Evolutionary conservation across 2,113 vertebrate genomes (phyloP).

Genomic region (Antechinus flavipes): DNA sequence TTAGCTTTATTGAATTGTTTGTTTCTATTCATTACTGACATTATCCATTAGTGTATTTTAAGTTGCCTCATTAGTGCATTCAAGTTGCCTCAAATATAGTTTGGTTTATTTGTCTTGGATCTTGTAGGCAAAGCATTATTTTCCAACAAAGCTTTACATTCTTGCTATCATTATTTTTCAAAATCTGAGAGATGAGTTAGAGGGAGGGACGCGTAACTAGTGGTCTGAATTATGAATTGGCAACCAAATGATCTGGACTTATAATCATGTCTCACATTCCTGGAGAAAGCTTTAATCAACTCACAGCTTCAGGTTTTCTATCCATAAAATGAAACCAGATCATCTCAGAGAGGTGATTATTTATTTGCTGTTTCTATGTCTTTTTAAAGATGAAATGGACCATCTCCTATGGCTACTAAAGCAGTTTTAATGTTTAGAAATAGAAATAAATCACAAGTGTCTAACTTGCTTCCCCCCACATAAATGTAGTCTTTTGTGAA

Average conservation of each 20-base stretch:
- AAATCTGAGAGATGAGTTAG: neutral
- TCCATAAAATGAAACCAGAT: neutral
- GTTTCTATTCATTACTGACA: neutral
- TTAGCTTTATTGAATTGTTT: neutral
- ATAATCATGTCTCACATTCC: neutral
- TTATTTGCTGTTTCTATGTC: neutral
- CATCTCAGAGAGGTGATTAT: neutral
- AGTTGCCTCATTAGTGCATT: neutral
- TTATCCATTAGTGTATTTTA: neutral
- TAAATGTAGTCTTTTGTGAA: neutral
- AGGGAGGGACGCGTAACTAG: neutral
- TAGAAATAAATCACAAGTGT: neutral
- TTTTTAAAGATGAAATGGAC: neutral
- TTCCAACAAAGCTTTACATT: neutral
- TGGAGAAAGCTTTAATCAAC: neutral
- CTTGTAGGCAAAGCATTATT: neutral
- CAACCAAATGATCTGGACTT: neutral
- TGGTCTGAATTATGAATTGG: neutral
- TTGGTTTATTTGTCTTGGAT: constrained; percentile 1
- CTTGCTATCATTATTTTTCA: neutral
- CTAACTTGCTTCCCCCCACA: neutral
- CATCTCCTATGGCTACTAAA: neutral
- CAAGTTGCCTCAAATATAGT: neutral
- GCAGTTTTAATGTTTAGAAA: neutral
- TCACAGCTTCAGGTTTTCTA: neutral